These are phyloP conservation scores for Baryphthengus martii DNA, from an alignment of 2,113 vertebrate species.

Conservation along the genomic window DNA sequence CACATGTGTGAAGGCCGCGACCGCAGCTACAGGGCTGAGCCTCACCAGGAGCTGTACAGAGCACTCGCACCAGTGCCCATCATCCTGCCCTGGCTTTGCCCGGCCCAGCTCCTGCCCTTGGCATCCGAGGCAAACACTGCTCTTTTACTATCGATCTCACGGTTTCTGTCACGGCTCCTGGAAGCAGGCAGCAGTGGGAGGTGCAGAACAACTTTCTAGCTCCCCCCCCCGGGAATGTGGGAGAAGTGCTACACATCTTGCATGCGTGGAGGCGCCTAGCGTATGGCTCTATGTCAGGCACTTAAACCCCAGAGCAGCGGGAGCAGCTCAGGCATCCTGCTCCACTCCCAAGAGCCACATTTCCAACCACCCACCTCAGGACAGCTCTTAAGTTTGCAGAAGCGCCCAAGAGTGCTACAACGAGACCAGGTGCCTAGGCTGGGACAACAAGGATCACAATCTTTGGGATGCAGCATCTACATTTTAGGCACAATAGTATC, in stretches of 20 bases:
- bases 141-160: not conserved
- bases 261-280: not conserved
- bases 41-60: rapidly evolving
- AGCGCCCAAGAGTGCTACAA: not conserved
- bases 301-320: not conserved
- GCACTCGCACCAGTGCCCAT: not conserved
- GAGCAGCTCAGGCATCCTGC: not conserved
- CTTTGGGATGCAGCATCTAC: not conserved
- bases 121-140: not conserved
- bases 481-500: not conserved
- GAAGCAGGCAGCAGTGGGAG: not conserved
- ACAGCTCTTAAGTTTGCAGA: not conserved
- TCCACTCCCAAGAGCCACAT: not conserved
- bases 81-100: not conserved
- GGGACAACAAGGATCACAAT: not conserved
- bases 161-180: not conserved
- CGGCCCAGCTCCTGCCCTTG: not conserved
- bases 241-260: not conserved
- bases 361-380: not conserved
- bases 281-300: not conserved
- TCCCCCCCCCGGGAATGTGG: not conserved
- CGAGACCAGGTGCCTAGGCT: not conserved
- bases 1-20: rapidly evolving
- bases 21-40: rapidly evolving
- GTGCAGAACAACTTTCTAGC: not conserved